Evolutionary conservation across 2,113 vertebrate species (phyloP).

Genomic region (Choloepus hoffmanni): DNA sequence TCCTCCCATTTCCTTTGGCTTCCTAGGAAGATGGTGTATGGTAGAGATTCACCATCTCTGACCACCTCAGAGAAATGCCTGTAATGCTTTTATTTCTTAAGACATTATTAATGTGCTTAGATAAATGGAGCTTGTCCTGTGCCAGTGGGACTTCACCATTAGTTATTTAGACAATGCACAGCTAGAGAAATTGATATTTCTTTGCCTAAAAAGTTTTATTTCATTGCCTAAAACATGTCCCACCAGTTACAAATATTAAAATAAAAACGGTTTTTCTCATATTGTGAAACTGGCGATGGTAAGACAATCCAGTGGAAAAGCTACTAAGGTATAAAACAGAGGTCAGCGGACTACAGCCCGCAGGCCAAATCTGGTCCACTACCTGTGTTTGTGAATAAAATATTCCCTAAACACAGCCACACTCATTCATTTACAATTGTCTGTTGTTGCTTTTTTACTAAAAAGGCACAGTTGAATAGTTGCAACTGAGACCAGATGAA

Average conservation of each 20-base stretch:
- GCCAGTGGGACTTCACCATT: neutral
- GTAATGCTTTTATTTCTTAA: constrained; percentile 27
- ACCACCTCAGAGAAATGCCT: neutral
- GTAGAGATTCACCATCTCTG: neutral
- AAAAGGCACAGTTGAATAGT: neutral
- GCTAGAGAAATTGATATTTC: too few relatives aligned
- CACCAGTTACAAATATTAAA: neutral
- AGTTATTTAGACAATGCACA: neutral
- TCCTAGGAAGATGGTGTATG: neutral
- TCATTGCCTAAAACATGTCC: too few relatives aligned
- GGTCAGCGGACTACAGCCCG: neutral
- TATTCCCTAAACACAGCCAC: neutral
- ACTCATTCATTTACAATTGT: neutral
- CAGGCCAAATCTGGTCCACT: neutral
- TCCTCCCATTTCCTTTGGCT: neutral
- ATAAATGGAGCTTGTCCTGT: neutral
- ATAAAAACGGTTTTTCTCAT: neutral
- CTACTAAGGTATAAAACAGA: neutral
- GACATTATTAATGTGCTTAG: neutral
- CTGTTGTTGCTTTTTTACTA: neutral
- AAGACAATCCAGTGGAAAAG: neutral
- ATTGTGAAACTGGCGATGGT: neutral
- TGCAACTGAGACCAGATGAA: neutral
- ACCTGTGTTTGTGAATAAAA: neutral
- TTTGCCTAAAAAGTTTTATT: neutral